These are phyloP conservation scores for Amia ocellicauda DNA, from an alignment of 2,113 vertebrate genomes.

Conservation along the genomic window DNA sequence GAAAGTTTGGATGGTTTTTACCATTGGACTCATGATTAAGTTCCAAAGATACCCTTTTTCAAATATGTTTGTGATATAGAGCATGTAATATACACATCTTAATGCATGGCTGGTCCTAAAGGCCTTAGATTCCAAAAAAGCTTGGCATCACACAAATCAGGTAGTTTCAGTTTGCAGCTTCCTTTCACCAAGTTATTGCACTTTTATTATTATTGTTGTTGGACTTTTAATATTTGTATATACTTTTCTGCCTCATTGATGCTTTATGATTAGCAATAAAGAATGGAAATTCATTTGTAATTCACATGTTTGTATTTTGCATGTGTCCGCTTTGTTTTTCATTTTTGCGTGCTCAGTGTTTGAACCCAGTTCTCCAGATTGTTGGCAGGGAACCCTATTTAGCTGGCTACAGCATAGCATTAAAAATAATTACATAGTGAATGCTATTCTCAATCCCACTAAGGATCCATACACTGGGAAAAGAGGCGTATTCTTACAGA, in stretches of 20 bases:
- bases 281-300: not conserved
- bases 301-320: conserved; percentile 20
- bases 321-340: conserved; percentile 41
- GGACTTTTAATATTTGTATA: no score
- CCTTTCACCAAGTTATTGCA: not conserved
- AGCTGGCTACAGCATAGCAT: conserved; percentile 69
- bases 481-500: conserved; percentile 40
- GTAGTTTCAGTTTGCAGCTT: no score
- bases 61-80: no score
- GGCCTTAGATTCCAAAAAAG: conserved; percentile 31
- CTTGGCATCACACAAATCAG: no score
- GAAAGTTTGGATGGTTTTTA: no score
- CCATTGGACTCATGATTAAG: not conserved
- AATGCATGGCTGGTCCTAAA: no score
- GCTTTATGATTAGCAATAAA: conserved; percentile 22
- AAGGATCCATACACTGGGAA: conserved; percentile 56
- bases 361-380: conserved; percentile 54
- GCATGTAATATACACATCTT: no score
- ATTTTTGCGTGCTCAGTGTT: conserved; percentile 46
- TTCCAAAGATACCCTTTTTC: no score
- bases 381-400: conserved; percentile 67
- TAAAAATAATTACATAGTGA: conserved; percentile 74
- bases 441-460: conserved; percentile 52
- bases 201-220: not conserved
- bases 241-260: not conserved